Evolutionary conservation across 1,140 invertebrate species (phyloP).

Genomic region (Temnothorax nylanderi): DNA sequence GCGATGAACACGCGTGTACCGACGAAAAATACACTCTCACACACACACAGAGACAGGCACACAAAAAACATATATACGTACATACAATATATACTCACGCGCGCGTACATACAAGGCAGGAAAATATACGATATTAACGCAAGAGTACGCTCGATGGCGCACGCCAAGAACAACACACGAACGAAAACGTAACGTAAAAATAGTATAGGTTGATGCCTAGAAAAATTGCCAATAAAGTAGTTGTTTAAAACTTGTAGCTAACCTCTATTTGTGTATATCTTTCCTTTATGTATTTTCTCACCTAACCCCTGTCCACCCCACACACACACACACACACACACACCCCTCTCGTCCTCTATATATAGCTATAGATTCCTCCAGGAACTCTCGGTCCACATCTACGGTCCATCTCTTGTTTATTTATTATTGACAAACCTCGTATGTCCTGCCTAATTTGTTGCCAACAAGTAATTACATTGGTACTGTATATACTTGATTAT

Average conservation of each 20-base stretch:
- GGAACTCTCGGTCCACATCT: not conserved
- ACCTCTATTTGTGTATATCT: conserved; percentile 84
- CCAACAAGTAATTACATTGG: conserved; percentile 66
- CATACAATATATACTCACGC: conserved; percentile 1
- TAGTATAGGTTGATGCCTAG: conserved; percentile 85
- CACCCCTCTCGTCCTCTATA: not conserved
- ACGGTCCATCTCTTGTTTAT: conserved; percentile 22
- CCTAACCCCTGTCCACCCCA: not conserved
- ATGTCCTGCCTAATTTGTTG: conserved; percentile 55
- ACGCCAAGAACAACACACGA: conserved; percentile 66
- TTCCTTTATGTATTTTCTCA: conserved; percentile 81
- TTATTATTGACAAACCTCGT: conserved; percentile 59
- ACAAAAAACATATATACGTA: not conserved
- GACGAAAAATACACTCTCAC: not conserved
- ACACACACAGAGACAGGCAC: not conserved
- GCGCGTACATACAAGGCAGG: conserved; percentile 26
- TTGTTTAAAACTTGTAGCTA: conserved; percentile 85
- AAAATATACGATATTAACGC: conserved; percentile 47
- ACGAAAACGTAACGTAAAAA: conserved; percentile 64
- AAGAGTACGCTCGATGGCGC: conserved; percentile 63
- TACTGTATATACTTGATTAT: conserved; percentile 64
- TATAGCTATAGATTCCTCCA: conserved; percentile 11
- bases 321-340: too few relatives aligned
- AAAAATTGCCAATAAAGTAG: conserved; percentile 86
- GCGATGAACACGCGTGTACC: conserved; percentile 36